Evolutionary conservation across 2,888 invertebrate genomes (phyloP).

Genomic region (Oxycera nigricornis): DNA sequence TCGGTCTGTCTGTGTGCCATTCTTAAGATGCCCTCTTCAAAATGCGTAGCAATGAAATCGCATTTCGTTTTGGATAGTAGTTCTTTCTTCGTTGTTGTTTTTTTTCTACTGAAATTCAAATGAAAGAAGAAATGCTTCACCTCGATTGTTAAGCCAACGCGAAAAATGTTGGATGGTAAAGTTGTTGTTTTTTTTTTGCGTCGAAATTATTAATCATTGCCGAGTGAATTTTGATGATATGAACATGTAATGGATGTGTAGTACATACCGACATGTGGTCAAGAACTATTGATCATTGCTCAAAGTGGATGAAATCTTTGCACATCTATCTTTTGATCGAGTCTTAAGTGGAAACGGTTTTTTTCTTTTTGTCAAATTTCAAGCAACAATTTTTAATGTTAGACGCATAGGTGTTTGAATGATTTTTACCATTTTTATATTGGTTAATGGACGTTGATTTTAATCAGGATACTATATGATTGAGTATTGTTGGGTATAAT

Average conservation of each 20-base stretch:
- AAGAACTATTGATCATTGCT: constrained; percentile 15
- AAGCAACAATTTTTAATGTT: neutral
- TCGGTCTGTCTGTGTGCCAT: neutral
- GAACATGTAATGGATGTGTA: neutral
- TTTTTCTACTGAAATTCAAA: neutral
- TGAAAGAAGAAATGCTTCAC: neutral
- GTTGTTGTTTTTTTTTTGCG: neutral
- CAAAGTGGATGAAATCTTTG: constrained; percentile 3
- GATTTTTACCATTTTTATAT: neutral
- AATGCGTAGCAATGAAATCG: constrained; percentile 16
- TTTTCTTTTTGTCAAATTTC: neutral
- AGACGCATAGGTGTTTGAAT: neutral
- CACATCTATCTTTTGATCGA: constrained; percentile 9
- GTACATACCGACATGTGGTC: neutral
- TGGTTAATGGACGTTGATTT: neutral
- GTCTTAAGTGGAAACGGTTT: neutral
- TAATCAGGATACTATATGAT: no score
- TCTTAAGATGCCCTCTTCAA: neutral
- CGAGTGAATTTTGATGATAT: neutral
- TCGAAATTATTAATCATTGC: neutral
- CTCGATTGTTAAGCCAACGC: neutral
- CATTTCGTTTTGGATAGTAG: neutral
- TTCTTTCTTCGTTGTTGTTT: neutral
- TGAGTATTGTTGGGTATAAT: no score
- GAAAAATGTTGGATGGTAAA: neutral